A percentile compares a stretch with the other conserved stretches of the same genome.
Conservation (phyloP, 2,888 invertebrate genomes). For the Aplocera efformata region DNA sequence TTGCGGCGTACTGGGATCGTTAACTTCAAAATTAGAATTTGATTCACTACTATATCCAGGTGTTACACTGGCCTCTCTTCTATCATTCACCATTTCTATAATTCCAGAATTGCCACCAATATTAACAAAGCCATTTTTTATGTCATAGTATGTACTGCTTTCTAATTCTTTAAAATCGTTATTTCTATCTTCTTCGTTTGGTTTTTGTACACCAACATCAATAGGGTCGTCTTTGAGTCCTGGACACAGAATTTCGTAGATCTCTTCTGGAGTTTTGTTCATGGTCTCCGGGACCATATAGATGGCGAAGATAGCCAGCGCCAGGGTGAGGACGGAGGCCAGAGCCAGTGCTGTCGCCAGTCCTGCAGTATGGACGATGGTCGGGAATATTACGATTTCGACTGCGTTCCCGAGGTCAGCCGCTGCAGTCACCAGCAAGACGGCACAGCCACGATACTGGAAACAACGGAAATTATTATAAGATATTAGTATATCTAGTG, state of each 20-base stretch:
- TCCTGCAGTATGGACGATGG: slow-evolving; percentile 29
- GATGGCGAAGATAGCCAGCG: slow-evolving; percentile 36
- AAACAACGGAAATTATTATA: neutral
- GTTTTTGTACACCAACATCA: no score
- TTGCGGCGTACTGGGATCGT: no score
- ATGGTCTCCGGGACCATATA: slow-evolving; percentile 48
- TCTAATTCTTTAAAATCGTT: no score
- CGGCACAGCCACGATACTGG: slow-evolving; percentile 58
- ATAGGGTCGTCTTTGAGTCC: neutral
- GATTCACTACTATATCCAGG: no score
- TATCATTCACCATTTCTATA: no score
- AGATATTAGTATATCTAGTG: no score
- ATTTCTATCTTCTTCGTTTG: no score
- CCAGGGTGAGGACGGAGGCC: slow-evolving; percentile 37
- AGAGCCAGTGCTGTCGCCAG: slow-evolving; percentile 36
- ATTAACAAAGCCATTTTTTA: no score
- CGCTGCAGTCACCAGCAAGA: slow-evolving; percentile 42
- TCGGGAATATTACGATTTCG: slow-evolving; percentile 48
- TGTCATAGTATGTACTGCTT: no score
- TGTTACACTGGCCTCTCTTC: no score
- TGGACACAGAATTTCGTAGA: slow-evolving; percentile 36
- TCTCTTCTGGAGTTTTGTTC: slow-evolving; percentile 36
- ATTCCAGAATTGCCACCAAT: no score
- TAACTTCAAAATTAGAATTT: no score
- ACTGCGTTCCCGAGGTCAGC: slow-evolving; percentile 47